Conservation (phyloP, 2,113 vertebrate genomes). For the Chaenocephalus aceratus region DNA sequence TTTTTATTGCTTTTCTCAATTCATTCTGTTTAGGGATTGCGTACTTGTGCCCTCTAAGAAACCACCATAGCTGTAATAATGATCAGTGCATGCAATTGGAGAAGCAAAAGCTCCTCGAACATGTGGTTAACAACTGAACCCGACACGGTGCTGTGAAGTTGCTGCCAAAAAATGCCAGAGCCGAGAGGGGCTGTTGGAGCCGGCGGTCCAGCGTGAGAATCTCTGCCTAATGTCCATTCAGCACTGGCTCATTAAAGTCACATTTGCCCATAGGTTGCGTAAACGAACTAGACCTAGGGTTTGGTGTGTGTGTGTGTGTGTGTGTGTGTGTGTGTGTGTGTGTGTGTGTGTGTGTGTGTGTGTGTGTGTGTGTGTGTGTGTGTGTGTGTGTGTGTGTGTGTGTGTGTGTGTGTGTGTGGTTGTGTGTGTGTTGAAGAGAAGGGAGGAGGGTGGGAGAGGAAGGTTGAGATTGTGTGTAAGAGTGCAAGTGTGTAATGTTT, state of each 20-base stretch:
- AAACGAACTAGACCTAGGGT: slow-evolving; percentile 70
- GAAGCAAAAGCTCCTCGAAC: slow-evolving; percentile 39
- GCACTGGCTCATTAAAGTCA: slow-evolving; percentile 77
- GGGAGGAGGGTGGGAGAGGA: neutral
- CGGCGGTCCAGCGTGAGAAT: slow-evolving; percentile 68
- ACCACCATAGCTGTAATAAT: neutral
- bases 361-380: slow-evolving; percentile 28
- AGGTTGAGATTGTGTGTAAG: slow-evolving; percentile 44
- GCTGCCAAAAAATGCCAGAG: slow-evolving; percentile 67
- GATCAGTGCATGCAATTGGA: slow-evolving; percentile 30
- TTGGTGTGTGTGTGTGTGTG: neutral
- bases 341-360: slow-evolving; percentile 6
- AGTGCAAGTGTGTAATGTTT: slow-evolving; percentile 47
- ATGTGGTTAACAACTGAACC: slow-evolving; percentile 64
- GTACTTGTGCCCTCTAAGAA: slow-evolving; percentile 1
- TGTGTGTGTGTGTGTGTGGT: neutral
- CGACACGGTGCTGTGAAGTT: slow-evolving; percentile 64
- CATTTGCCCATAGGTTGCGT: slow-evolving; percentile 77
- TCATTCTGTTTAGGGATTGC: neutral
- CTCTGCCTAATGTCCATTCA: slow-evolving; percentile 73
- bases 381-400: slow-evolving; percentile 10
- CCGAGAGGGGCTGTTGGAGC: slow-evolving; percentile 27
- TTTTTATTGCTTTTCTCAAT: neutral
- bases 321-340: slow-evolving; percentile 7
- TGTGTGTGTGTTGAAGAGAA: neutral